These are phyloP conservation scores for Oncorhynchus masou DNA, from an alignment of 2,113 vertebrate species.

Conservation along the genomic window DNA sequence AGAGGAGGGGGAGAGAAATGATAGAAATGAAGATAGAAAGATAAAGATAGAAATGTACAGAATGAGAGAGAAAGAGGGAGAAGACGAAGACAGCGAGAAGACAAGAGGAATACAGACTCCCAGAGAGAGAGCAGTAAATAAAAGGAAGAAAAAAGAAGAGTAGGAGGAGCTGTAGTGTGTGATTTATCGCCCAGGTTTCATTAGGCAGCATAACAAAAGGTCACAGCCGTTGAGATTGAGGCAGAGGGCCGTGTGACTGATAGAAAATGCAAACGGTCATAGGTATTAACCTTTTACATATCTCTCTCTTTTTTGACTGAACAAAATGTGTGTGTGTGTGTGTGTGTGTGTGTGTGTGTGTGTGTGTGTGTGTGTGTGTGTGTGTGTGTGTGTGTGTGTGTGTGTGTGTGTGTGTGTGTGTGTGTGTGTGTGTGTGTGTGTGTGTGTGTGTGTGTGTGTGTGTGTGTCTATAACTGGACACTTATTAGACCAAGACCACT, in stretches of 20 bases:
- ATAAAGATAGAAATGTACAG: background rate
- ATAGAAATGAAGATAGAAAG: background rate
- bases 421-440: no score
- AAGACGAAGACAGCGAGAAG: background rate
- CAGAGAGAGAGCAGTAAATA: background rate
- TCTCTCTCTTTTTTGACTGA: no score
- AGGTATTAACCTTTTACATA: constrained; percentile 70
- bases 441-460: no score
- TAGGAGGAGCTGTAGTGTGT: constrained; percentile 47
- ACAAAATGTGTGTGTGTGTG: no score
- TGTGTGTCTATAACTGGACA: no score
- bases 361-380: no score
- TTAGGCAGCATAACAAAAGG: constrained; percentile 69
- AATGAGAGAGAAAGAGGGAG: background rate
- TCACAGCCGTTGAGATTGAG: constrained; percentile 43
- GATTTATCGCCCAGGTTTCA: constrained; percentile 67
- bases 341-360: no score
- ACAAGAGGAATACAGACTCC: background rate
- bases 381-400: no score
- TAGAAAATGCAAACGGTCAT: constrained; percentile 59
- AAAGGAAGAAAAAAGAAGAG: constrained; percentile 15
- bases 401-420: no score
- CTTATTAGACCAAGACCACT: no score
- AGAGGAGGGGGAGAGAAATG: no score
- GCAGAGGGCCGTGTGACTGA: constrained; percentile 54